Base-by-base conservation (phyloP, 1,140 invertebrate species). In the Drosophila mojavensis region DNA sequence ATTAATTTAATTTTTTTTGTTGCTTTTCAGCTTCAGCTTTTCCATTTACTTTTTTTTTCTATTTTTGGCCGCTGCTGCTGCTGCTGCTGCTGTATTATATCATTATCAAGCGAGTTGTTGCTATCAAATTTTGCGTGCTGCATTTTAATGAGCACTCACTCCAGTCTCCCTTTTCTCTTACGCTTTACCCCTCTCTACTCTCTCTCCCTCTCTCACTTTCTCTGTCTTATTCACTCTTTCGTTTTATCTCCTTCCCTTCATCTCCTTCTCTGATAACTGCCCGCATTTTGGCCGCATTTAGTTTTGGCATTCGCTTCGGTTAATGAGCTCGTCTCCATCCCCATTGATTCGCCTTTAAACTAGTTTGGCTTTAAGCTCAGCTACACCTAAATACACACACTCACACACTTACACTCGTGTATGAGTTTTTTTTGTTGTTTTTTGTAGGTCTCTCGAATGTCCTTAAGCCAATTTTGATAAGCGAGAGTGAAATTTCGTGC, bases 401-500 rank as follows among this genome's bases (percentile, higher is more conserved):
- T 63, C 58, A 72, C 63, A 74, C 43, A 74, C 60, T 56, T 17
- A 36, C 47, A 4, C 43, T 1, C 5, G 33, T 47, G 26, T 55
- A 39, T n/a, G 68, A 75, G 85, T 76, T 78, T 39, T 11, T 13
- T 13, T 36, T 36, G 6, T 36, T 36, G 4, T 3, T 39, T 39
- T 70, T 45, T 45, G 53, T 50, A 53, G 69, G 30, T 43, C 55
- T 64, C 80, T 65, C 66, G 63, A 53, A 6, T 5, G 24, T 79
- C 48, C 75, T 81, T 75, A 72, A 89, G 84, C 78, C 84, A 88
- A 89, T 89, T 88, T 88, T 84, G 84, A 88, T 88, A 84, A 86
- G 58, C 58, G 56, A 59, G 43, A 47, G 41, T 47, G 41, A 59
- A 47, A 59, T 30, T 47, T 59, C 10, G 24, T 45, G 9, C 9